Percentiles rank a stretch among this genome's conserved stretches.
phyloP scores from a whole-genome alignment of 2,797 vertebrate species.

The Melanotaenia parkinsoni region DNA sequence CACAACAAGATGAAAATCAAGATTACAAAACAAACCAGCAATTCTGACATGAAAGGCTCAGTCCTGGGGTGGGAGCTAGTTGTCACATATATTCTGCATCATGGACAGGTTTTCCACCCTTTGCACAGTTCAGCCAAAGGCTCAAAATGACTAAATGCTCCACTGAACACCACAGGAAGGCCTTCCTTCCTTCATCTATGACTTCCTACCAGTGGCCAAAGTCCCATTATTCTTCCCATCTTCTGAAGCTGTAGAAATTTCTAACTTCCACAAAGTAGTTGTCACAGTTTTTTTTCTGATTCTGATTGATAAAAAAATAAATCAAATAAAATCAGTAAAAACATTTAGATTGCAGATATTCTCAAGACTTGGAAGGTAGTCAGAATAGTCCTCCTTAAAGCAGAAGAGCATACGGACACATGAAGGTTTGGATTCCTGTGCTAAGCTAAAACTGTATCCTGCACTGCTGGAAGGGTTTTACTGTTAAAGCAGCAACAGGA shows the following conservation, averaged over 20 bases:
- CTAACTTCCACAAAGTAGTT: background rate
- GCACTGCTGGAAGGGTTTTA: conserved; percentile 31
- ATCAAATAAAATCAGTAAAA: background rate
- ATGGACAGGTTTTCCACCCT: background rate
- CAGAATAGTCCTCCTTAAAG: background rate
- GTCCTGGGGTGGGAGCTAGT: background rate
- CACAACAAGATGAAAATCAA: background rate
- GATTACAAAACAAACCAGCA: background rate
- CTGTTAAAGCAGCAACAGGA: conserved; percentile 36
- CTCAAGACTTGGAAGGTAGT: background rate
- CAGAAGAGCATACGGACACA: background rate
- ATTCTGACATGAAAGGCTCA: background rate
- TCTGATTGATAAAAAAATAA: background rate
- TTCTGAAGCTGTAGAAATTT: background rate
- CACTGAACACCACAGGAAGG: background rate
- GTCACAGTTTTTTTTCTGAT: background rate
- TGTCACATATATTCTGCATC: conserved; percentile 1
- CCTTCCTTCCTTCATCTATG: background rate
- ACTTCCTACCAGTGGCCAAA: background rate
- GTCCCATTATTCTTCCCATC: background rate
- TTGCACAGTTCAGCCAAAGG: background rate
- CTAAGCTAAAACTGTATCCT: conserved; percentile 14
- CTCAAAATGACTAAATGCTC: conserved; percentile 5
- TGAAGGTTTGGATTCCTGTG: conserved; percentile 14
- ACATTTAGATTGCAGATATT: background rate